Percentiles rank a stretch among this genome's conserved stretches.
Conservation (phyloP, 2,888 invertebrate species). For the Pristionchus arcanus region DNA sequence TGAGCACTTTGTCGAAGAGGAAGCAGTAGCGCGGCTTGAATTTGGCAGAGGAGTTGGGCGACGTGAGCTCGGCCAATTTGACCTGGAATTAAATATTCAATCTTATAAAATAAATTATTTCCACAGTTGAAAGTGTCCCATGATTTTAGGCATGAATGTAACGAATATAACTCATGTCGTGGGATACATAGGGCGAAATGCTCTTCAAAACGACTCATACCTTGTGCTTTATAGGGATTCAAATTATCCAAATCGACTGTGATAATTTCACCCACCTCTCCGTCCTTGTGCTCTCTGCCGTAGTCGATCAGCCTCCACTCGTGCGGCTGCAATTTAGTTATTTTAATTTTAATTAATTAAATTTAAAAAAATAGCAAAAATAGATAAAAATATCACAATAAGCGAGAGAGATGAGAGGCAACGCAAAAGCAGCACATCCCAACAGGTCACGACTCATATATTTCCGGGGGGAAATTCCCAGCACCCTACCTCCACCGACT, state of each 20-base stretch:
- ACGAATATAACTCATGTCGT: no score
- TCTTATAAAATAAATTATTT: no score
- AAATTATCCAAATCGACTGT: no score
- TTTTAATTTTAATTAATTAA: not conserved
- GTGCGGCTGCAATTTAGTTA: constrained; percentile 82
- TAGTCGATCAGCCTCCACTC: constrained; percentile 91
- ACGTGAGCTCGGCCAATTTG: constrained; percentile 63
- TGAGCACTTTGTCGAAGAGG: constrained; percentile 96
- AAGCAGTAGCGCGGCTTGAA: constrained; percentile 88
- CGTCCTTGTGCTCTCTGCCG: constrained; percentile 93
- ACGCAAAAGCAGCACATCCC: not conserved
- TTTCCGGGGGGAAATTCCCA: not conserved
- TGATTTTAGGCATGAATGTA: no score
- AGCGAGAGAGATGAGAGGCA: constrained; percentile 6
- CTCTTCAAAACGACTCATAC: no score
- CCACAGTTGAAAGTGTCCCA: no score
- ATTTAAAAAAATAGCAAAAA: not conserved
- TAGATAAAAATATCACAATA: not conserved
- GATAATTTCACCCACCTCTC: constrained; percentile 85
- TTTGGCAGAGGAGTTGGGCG: constrained; percentile 58
- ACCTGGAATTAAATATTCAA: constrained; percentile 47
- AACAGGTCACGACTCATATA: not conserved
- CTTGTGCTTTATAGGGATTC: no score
- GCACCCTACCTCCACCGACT: not conserved
- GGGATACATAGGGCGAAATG: no score